These are phyloP conservation scores for Bombylius discolor DNA, from an alignment of 2,888 invertebrate genomes.

Conservation along the genomic window DNA sequence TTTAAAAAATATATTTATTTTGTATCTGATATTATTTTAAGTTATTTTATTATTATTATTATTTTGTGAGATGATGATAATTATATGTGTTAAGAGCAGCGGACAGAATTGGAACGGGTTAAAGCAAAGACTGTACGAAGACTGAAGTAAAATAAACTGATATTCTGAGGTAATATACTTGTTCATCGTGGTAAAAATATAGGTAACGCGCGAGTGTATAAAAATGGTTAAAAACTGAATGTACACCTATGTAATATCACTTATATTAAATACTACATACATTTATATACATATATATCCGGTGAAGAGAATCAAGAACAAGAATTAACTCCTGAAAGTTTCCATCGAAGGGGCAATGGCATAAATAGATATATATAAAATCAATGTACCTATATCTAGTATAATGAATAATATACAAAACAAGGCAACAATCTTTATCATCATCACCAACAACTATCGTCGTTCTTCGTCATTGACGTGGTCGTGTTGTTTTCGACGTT, in stretches of 20 bases:
- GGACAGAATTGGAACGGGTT: slow-evolving; percentile 41
- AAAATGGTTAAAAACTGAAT: too few relatives aligned
- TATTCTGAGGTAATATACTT: slow-evolving; percentile 39
- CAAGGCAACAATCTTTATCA: neutral
- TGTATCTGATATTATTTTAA: slow-evolving; percentile 9
- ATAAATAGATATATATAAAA: neutral
- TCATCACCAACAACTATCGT: neutral
- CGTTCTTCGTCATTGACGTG: too few relatives aligned
- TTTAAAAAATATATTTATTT: neutral
- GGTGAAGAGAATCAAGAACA: neutral
- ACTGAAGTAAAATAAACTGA: slow-evolving; percentile 39
- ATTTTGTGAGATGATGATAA: slow-evolving; percentile 22
- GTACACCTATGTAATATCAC: too few relatives aligned
- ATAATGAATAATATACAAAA: neutral
- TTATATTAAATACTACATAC: too few relatives aligned
- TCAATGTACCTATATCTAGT: neutral
- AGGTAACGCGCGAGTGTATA: neutral
- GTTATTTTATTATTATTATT: slow-evolving; percentile 15
- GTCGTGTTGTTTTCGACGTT: too few relatives aligned
- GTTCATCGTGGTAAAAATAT: slow-evolving; percentile 24
- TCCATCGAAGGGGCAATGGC: neutral
- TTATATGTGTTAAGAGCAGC: slow-evolving; percentile 29
- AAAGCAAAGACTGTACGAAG: slow-evolving; percentile 41
- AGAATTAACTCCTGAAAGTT: neutral
- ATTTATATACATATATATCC: neutral